Base-by-base conservation (phyloP, 2,113 vertebrate species). In the Tupaia chinensis region DNA sequence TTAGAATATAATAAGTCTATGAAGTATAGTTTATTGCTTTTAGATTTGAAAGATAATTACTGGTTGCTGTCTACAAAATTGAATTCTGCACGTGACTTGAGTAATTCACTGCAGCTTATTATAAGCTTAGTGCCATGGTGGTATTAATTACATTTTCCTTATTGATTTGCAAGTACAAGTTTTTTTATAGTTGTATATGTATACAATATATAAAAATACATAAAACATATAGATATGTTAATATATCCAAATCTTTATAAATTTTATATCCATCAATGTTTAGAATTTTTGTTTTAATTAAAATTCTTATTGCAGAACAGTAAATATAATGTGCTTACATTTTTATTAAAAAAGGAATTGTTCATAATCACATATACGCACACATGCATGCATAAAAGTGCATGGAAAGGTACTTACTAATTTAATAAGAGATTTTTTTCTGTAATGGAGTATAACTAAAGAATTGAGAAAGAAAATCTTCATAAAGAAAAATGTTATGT, bases 21-120 rank as follows among this genome's bases (percentile, higher is more conserved):
- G 32, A 89, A 85, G 7, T n/a, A 65, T 29, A 56, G 10, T 7
- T 80, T 95, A 87, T 92, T 93, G 3, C n/a, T 73, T 60, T 96
- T 60, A 69, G 32, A 60, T 93, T 91, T 86, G 12, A 53, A 94
- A 92, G 29, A 61, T 68, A 81, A 60, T 77, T 79, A 68, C 20
- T 87, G 19, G 61, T 73, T 87, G 19, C 53, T 89, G 1, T 84
- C 25, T 78, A 20, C 79, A 65, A 65, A 32, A 25, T 27, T 60
- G 63, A 87, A 12, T 95, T 89, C 69, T 90, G 22, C 1, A 44
- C 19, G 25, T 65, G 27, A 72, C 13, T n/a, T 44, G 22, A 7
- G 60, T 61, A 66, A 63, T 5, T 80, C 7, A 82, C 0, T 2
- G 1, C 7, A 20, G 4, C 16, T 65, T 91, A 44, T 7, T 61